phyloP scores from a whole-genome alignment of 2,797 vertebrate genomes.

The Parauchenoglanis punctatus region DNA sequence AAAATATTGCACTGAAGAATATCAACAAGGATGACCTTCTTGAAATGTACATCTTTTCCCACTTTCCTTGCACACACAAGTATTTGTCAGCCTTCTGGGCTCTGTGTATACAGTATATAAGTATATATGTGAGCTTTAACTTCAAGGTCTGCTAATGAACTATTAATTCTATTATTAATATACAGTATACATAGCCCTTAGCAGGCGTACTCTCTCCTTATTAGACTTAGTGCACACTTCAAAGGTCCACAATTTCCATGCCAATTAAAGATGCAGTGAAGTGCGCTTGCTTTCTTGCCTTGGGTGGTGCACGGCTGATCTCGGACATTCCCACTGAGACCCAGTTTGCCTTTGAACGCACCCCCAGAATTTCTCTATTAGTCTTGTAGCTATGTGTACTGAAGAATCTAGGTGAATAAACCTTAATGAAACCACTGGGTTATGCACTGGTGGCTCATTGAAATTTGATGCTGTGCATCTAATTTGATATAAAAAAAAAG shows the following conservation, averaged over 20 bases:
- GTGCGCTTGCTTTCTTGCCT: neutral
- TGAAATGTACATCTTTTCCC: constrained; percentile 31
- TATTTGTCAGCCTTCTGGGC: constrained; percentile 22
- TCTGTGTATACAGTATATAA: neutral
- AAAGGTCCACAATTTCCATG: constrained; percentile 65
- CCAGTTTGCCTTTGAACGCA: constrained; percentile 9
- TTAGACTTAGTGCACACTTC: constrained; percentile 47
- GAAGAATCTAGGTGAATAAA: neutral
- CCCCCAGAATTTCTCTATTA: neutral
- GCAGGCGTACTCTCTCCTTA: constrained; percentile 56
- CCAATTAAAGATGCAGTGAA: constrained; percentile 65
- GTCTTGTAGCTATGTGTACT: neutral
- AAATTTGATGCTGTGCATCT: constrained; percentile 5
- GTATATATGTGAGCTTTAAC: constrained; percentile 7
- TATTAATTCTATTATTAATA: constrained; percentile 44
- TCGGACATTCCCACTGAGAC: neutral
- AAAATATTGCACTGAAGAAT: constrained; percentile 9
- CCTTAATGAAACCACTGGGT: constrained; percentile 23
- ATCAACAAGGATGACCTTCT: constrained; percentile 34
- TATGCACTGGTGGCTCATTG: neutral
- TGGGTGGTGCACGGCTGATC: neutral
- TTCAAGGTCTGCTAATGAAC: constrained; percentile 43
- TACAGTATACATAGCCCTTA: constrained; percentile 7
- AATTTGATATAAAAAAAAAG: neutral
- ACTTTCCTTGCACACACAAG: neutral